phyloP scores from a whole-genome alignment of 2,797 vertebrate genomes.

The Garrulus glandarius region DNA sequence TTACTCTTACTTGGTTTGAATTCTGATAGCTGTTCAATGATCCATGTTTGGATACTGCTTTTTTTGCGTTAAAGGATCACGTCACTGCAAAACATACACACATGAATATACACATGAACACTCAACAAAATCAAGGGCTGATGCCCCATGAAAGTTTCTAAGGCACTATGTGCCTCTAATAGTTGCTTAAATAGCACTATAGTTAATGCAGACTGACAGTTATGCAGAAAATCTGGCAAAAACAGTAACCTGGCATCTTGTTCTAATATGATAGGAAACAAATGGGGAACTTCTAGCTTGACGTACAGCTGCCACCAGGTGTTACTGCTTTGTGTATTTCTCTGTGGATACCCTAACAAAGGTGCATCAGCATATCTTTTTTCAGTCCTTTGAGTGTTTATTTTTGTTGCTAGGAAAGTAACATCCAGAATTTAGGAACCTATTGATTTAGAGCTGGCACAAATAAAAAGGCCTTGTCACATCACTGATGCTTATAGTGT shows the following conservation, averaged over 20 bases:
- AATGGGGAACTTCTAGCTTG: not conserved
- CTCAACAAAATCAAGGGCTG: not conserved
- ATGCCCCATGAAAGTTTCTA: not conserved
- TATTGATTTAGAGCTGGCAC: not conserved
- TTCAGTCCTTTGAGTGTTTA: not conserved
- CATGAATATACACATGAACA: accelerated
- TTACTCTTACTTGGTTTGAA: not conserved
- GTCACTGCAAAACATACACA: not conserved
- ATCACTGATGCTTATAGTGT: not conserved
- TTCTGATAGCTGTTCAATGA: not conserved
- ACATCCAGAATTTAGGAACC: not conserved
- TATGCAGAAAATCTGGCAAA: not conserved
- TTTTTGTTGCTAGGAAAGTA: not conserved
- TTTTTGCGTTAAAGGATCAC: not conserved
- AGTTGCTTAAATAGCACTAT: not conserved
- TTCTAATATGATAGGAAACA: not conserved
- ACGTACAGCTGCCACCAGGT: not conserved
- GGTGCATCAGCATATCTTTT: not conserved
- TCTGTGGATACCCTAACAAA: not conserved
- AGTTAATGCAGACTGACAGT: not conserved
- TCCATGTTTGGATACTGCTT: not conserved
- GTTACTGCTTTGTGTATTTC: not conserved
- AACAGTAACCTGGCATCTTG: not conserved
- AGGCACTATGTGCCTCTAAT: not conserved
- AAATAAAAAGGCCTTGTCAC: not conserved